Conservation (phyloP, 37 sponge, comb jelly and placozoan species). For the Petrosia ficiformis region DNA sequence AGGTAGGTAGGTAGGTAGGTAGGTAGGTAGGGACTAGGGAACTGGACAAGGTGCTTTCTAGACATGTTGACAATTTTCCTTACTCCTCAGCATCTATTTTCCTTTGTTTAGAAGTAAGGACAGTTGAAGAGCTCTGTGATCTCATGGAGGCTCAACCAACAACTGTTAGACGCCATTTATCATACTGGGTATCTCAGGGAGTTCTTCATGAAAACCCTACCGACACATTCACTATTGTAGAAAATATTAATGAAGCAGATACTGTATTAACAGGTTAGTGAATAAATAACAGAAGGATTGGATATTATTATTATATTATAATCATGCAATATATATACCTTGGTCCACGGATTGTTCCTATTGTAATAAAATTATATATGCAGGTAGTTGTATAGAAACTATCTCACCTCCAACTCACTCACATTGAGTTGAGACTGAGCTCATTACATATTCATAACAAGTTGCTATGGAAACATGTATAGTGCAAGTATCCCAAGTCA, state of each 20-base stretch:
- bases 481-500: no score
- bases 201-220: conserved; percentile 59
- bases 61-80: not conserved
- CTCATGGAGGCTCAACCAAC: conserved; percentile 39
- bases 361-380: no score
- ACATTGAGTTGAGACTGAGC: no score
- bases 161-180: conserved; percentile 61
- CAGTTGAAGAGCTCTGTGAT: conserved; percentile 49
- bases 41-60: not conserved
- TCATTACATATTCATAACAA: no score
- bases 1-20: no score
- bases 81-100: not conserved
- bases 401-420: no score
- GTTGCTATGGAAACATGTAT: no score
- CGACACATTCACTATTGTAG: conserved; percentile 68
- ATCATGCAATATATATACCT: not conserved
- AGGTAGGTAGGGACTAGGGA: not conserved
- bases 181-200: conserved; percentile 85
- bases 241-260: not conserved
- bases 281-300: no score
- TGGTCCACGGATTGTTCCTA: no score
- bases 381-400: no score
- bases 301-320: no score
- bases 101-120: conserved; percentile 65
- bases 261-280: no score